A percentile compares a stretch with the other conserved stretches of the same genome.
Evolutionary conservation across 2,113 vertebrate genomes (phyloP).

Genomic region (Trichechus manatus): DNA sequence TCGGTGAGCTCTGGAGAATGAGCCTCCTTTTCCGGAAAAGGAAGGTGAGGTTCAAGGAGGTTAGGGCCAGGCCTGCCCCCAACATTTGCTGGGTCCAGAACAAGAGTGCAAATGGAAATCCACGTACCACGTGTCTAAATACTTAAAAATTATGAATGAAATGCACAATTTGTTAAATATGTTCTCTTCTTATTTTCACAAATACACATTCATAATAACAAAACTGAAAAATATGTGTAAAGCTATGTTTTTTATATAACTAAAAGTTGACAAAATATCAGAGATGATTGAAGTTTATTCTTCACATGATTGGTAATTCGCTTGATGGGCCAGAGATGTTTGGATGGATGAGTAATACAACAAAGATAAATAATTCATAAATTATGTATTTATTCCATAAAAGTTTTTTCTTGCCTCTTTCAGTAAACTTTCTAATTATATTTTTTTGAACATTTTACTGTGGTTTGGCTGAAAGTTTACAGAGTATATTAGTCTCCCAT

Average conservation of each 20-base stretch:
- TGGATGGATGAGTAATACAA: constrained; percentile 6
- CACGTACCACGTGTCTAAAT: neutral
- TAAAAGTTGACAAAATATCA: constrained; percentile 2
- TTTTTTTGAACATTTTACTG: too few relatives aligned
- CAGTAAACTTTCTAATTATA: constrained; percentile 17
- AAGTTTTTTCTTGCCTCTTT: constrained; percentile 29
- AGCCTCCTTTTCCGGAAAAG: neutral
- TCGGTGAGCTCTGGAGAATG: neutral
- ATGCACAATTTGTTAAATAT: neutral
- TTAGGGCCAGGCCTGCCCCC: neutral
- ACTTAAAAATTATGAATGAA: constrained; percentile 46
- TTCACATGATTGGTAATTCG: neutral
- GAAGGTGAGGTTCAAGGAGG: neutral
- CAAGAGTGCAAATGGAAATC: constrained; percentile 29
- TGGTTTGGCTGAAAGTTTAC: too few relatives aligned
- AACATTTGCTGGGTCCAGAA: neutral
- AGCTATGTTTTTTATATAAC: constrained; percentile 6
- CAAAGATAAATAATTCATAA: constrained; percentile 33
- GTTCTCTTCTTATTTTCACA: neutral
- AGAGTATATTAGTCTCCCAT: too few relatives aligned
- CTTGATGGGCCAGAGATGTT: neutral
- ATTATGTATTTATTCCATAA: neutral
- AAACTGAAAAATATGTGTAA: constrained; percentile 43
- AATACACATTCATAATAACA: constrained; percentile 12
- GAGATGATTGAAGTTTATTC: neutral